Evolutionary conservation across 2,888 invertebrate genomes (phyloP).

Genomic region (Tetrapedia diversipes): DNA sequence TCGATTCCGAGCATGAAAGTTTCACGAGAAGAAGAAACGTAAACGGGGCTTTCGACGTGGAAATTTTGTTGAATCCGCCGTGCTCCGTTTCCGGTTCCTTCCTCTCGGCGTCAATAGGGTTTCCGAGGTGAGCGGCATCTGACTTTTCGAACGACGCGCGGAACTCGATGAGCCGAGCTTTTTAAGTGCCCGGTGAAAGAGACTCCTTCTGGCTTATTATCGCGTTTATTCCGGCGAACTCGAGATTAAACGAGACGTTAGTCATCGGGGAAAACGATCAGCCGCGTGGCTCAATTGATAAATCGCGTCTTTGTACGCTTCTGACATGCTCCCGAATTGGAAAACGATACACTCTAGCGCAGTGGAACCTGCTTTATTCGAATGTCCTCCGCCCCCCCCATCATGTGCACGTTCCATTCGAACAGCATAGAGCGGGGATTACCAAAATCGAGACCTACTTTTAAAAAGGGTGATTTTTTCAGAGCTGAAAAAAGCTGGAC

Average conservation of each 20-base stretch:
- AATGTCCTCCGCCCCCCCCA: too few relatives aligned
- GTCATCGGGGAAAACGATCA: background rate
- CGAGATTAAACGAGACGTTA: constrained; percentile 57
- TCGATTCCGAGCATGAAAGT: constrained; percentile 38
- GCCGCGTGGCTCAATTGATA: constrained; percentile 61
- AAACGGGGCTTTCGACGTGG: background rate
- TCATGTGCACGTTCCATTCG: too few relatives aligned
- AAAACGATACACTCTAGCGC: too few relatives aligned
- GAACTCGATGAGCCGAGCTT: background rate
- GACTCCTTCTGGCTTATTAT: constrained; percentile 36
- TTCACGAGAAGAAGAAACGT: constrained; percentile 36
- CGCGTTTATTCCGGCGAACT: constrained; percentile 23
- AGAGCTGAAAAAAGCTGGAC: too few relatives aligned
- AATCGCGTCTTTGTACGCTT: constrained; percentile 52
- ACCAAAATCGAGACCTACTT: too few relatives aligned
- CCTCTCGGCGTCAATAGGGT: background rate
- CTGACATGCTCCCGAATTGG: constrained; percentile 38
- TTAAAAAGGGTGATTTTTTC: too few relatives aligned
- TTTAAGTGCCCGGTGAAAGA: constrained; percentile 17
- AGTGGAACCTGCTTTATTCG: too few relatives aligned
- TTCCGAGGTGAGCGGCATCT: background rate
- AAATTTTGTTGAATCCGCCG: background rate
- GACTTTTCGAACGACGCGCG: background rate
- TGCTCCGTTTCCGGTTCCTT: too few relatives aligned
- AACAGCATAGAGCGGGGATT: too few relatives aligned